These are phyloP conservation scores for Fukomys damarensis DNA, from an alignment of 2,113 vertebrate species.

Conservation along the genomic window DNA sequence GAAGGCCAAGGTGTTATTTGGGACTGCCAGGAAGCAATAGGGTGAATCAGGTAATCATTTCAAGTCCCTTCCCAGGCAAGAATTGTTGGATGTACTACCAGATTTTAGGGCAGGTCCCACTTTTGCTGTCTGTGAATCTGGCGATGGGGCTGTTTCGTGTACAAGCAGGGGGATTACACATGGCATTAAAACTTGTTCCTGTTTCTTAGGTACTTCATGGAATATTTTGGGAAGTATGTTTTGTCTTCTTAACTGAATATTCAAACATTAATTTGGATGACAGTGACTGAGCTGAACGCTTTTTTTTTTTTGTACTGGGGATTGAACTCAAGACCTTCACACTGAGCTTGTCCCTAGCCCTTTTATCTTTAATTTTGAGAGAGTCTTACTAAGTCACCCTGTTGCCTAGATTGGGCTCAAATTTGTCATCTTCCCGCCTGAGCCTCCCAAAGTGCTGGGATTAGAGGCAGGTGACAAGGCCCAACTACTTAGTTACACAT, in stretches of 20 bases:
- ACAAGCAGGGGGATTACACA: not conserved
- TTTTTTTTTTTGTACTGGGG: not conserved
- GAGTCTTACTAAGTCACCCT: not conserved
- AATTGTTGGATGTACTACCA: not conserved
- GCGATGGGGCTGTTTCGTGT: not conserved
- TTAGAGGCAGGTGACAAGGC: not conserved
- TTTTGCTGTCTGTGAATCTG: not conserved
- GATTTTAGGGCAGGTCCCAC: not conserved
- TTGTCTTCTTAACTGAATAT: not conserved
- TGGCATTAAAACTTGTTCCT: not conserved
- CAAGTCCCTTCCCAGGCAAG: not conserved
- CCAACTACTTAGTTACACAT: not conserved
- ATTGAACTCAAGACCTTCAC: not conserved
- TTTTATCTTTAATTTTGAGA: not conserved
- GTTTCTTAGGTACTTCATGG: not conserved
- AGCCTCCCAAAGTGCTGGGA: not conserved
- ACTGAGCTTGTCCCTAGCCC: not conserved
- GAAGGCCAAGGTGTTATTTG: not conserved
- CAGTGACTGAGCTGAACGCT: not conserved
- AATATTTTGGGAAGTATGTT: not conserved
- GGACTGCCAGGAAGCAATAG: not conserved
- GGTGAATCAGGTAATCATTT: not conserved
- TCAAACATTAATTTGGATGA: not conserved
- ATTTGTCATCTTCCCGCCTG: not conserved
- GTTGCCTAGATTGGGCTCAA: not conserved